Evolutionary conservation across 2,113 vertebrate genomes (phyloP), one percentile per base, ranked within the genome.

Genomic region (Beaufortia kweichowensis): DNA sequence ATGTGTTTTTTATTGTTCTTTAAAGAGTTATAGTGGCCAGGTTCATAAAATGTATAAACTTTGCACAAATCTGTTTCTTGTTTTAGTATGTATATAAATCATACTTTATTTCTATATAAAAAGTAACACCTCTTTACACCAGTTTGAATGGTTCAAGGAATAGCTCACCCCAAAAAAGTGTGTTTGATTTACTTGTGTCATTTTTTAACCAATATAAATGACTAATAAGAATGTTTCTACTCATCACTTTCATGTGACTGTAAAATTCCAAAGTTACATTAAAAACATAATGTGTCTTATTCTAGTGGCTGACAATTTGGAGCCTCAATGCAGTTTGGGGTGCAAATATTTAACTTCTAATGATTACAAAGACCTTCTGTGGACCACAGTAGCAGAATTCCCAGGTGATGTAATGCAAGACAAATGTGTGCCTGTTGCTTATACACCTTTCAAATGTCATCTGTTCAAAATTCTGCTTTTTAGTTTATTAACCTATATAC

Each of bases 341-440:
- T 99, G 97, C 77, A 96, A 97, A 88, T 95, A 95, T 83, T 90
- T 99, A 79, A 97, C 93, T 28, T 92, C 94, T 31, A 92, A 95
- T 31, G 97, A 99, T 76, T 99, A 99, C 87, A 95, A 93, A 76
- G 96, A 98, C 81, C 90, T 99, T 65, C 86, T 99, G 70, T 98
- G 96, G 97, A 99, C 97, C 2, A 98, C 96, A 0, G 89, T 99
- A 15, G 97, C 97, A 2, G 97, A 99, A 87, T 99, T 99, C 81
- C 97, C 97, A 92, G 97, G 97, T 98, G 78, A 73, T 12, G 23
- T 72, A 8, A 28, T 4, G 17, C 7, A 0, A 26, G 10, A 6
- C 14, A 15, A 26, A 59, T 3, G 56, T 26, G 24, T 59, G 1
- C 26, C 4, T 59, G 5, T 6, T 33, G 31, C n/a, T n/a, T n/a